Conservation (phyloP, 2,113 vertebrate species). For the Nycticorax nycticorax region DNA sequence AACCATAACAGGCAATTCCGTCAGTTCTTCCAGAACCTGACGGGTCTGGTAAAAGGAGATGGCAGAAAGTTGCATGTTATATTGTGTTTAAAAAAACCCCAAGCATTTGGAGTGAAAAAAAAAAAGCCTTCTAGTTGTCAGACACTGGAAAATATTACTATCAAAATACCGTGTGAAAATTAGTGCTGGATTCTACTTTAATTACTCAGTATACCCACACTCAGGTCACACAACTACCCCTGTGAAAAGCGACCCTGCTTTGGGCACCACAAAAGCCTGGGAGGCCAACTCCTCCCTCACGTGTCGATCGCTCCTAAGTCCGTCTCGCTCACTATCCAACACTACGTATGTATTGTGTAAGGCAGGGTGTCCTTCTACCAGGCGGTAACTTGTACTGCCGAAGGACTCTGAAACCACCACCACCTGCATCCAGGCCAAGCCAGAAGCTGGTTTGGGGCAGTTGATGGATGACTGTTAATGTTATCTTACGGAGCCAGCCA, state of each 20-base stretch:
- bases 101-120: neutral
- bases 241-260: neutral
- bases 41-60: constrained; percentile 82
- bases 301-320: fast-evolving
- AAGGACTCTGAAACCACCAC: neutral
- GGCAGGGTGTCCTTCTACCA: neutral
- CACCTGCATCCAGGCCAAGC: neutral
- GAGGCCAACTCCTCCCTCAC: neutral
- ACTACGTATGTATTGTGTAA: fast-evolving
- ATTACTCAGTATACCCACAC: neutral
- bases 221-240: neutral
- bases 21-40: constrained; percentile 95
- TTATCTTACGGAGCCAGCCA: neutral
- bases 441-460: neutral
- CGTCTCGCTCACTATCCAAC: neutral
- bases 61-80: neutral
- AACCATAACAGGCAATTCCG: constrained; percentile 97
- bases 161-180: neutral
- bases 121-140: neutral
- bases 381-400: neutral
- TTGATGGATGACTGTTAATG: neutral
- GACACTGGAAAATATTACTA: neutral
- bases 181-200: neutral
- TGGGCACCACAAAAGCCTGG: neutral
- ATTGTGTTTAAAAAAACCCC: neutral